Conservation (phyloP, 2,888 invertebrate genomes). For the Sympetrum striolatum region DNA sequence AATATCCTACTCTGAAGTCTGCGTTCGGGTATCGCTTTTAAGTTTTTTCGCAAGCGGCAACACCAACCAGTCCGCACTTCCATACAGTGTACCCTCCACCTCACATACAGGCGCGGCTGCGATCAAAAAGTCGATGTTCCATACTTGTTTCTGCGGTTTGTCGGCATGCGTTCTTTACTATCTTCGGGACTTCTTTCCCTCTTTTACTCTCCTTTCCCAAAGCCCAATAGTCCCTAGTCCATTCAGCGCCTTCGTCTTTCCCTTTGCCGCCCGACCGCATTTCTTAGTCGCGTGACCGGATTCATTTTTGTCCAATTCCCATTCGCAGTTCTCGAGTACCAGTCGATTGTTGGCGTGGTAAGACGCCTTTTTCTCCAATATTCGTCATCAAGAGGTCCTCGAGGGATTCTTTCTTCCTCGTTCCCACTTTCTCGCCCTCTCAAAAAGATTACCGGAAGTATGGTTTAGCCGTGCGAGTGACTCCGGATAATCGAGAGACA, state of each 20-base stretch:
- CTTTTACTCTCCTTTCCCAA: neutral
- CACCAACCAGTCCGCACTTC: too few relatives aligned
- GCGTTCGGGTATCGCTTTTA: too few relatives aligned
- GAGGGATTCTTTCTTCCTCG: neutral
- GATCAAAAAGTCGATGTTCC: too few relatives aligned
- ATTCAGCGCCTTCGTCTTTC: neutral
- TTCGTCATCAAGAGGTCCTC: neutral
- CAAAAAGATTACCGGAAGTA: conserved; percentile 29
- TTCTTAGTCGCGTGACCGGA: neutral
- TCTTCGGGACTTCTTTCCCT: neutral
- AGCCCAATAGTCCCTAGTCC: neutral
- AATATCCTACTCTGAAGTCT: too few relatives aligned
- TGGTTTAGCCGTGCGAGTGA: conserved; percentile 34
- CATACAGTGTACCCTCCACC: too few relatives aligned
- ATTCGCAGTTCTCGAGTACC: neutral
- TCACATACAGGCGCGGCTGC: too few relatives aligned
- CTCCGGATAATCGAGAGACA: conserved; percentile 22
- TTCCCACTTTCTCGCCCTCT: neutral
- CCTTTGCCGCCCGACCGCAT: neutral
- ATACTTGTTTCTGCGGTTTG: too few relatives aligned
- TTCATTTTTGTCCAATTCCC: neutral
- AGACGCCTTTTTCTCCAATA: neutral
- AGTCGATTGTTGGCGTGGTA: neutral
- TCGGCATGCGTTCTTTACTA: too few relatives aligned
- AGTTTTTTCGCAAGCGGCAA: too few relatives aligned